A percentile compares a stretch with the other conserved stretches of the same genome.
Conservation (phyloP, 2,888 invertebrate species). For the Spicauda simplicius region DNA sequence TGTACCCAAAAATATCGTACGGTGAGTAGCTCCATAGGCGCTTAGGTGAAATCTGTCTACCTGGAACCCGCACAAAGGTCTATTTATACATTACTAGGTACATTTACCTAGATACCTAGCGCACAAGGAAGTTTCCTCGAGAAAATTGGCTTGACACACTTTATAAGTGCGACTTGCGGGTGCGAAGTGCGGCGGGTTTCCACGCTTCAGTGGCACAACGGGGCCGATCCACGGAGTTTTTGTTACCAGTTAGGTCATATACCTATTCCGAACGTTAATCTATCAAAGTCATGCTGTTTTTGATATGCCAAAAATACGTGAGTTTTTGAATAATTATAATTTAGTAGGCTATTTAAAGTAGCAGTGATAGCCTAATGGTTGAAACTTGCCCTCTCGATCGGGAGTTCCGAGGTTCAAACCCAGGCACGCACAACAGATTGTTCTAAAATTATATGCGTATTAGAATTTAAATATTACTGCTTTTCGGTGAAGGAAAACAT, state of each 20-base stretch:
- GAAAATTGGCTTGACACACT: not conserved
- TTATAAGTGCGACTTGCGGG: not conserved
- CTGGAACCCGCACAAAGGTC: not conserved
- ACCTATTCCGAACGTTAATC: not conserved
- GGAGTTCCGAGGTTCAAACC: too few species aligned
- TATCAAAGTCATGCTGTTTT: not conserved
- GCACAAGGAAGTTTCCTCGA: conserved; percentile 2
- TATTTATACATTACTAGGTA: not conserved
- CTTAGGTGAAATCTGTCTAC: not conserved
- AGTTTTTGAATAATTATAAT: too few species aligned
- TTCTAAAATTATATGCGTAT: too few species aligned
- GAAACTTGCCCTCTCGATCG: too few species aligned
- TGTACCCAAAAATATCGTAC: not conserved
- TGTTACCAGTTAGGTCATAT: conserved; percentile 2
- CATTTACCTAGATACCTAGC: not conserved
- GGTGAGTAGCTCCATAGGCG: too few species aligned
- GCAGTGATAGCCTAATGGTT: too few species aligned
- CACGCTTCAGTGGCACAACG: conserved; percentile 9
- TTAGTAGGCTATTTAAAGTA: too few species aligned
- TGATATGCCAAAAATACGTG: too few species aligned
- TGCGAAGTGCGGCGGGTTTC: too few species aligned
- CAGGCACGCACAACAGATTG: too few species aligned
- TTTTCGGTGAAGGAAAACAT: too few species aligned
- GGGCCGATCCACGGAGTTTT: conserved; percentile 1
- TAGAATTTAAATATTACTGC: too few species aligned